These are phyloP conservation scores for Felis catus DNA, from an alignment of 2,113 vertebrate genomes.

Conservation along the genomic window F.catus_Fca126_mat1.0 CM031414.1:129933001-129933500, in stretches of 20 bases:
- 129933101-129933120: no score
- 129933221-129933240: neutral
- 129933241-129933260: neutral
- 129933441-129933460: neutral
- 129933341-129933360: neutral
- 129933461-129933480: neutral
- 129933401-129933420: neutral
- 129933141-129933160: no score
- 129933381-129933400: neutral
- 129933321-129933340: neutral
- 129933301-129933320: neutral
- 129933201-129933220: neutral
- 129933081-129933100: no score
- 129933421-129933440: neutral
- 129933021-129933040: no score
- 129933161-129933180: no score
- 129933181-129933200: no score
- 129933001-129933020: no score
- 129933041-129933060: no score
- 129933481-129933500: neutral
- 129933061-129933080: no score
- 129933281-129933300: neutral
- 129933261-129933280: neutral
- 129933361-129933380: neutral
- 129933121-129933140: no score